Base-by-base conservation (phyloP, 2,113 vertebrate species). In the Tenebrosternarchus preto region DNA sequence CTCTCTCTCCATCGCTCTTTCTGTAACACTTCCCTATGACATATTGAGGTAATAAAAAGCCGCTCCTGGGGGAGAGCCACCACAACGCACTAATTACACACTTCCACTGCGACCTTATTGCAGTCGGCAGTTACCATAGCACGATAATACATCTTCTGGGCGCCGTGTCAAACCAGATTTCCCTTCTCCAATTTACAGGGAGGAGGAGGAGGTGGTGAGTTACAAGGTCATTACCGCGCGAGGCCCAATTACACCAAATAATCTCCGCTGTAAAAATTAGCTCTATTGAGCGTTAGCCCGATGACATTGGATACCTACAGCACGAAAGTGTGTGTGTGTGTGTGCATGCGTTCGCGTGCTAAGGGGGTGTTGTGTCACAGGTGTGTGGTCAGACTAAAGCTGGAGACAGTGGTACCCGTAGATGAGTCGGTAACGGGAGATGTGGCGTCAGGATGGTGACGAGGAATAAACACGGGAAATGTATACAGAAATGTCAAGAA, bases 21-120 rank as follows among this genome's bases (percentile, higher is more conserved):
- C 68, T 74, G 22, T 76, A 50, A 83, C 89, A 87, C 81, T 66
- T 85, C 88, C 78, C 60, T 90, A 85, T 92, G 92, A 92, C 90
- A 92, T 92, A 94, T 92, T 89, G 92, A 85, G 90, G 91, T 90
- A 93, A 92, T 93, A 92, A 93, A 93, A 91, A 91, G 83, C 81
- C 84, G 64, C 82, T 92, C 92, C 86, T 66, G 82, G 59, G 91
- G 90, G 92, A 91, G 53, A 33, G 82, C 84, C 83, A 86, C 85
- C 83, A 86, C 85, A 81, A 89, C 85, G 87, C 88, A 86, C 92
- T 93, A 94, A 94, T 94, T 94, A 93, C 93, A 92, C 93, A 91
- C 91, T 90, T 91, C 85, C 85, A 81, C 87, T 77, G 87, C 82
- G 86, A 92, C 91, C 89, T 92, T 92, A 92, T 90, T 92, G 90